These are phyloP conservation scores for Brachyhypopomus gauderio DNA, from an alignment of 2,113 vertebrate species.

Conservation along the genomic window DNA sequence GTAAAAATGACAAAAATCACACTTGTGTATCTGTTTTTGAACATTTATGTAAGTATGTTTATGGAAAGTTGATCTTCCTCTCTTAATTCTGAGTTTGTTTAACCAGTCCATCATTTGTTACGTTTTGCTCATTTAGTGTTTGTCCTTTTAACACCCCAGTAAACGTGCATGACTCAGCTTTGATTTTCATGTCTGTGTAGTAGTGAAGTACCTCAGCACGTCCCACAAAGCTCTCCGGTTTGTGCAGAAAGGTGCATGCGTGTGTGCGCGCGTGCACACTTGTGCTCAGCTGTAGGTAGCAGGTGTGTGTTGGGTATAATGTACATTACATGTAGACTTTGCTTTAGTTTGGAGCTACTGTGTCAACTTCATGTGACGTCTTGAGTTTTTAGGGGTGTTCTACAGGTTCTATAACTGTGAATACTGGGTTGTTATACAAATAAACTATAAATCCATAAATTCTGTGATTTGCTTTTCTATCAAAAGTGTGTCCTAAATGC, in stretches of 20 bases:
- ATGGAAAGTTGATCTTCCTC: background rate
- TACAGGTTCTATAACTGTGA: conserved; percentile 34
- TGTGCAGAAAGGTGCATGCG: background rate
- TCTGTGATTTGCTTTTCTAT: background rate
- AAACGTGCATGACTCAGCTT: background rate
- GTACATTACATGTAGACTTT: background rate
- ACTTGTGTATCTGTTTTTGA: too few relatives aligned
- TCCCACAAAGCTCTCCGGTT: background rate
- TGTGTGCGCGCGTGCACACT: background rate
- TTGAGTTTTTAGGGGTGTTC: background rate
- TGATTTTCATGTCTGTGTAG: background rate
- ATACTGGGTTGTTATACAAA: conserved; percentile 50
- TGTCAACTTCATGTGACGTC: background rate
- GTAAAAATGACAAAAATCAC: background rate
- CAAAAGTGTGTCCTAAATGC: too few relatives aligned
- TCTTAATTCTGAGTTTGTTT: background rate
- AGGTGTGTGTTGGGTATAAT: background rate
- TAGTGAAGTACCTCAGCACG: conserved; percentile 6
- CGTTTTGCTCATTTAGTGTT: background rate
- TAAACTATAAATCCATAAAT: conserved; percentile 32
- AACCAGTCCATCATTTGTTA: background rate
- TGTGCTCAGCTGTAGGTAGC: background rate
- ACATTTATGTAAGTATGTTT: too few relatives aligned
- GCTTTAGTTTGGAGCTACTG: background rate
- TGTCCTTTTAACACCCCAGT: background rate